These are phyloP conservation scores for Ceratothoa steindachneri DNA, from an alignment of 2,888 invertebrate species.

Conservation along the genomic window DNA sequence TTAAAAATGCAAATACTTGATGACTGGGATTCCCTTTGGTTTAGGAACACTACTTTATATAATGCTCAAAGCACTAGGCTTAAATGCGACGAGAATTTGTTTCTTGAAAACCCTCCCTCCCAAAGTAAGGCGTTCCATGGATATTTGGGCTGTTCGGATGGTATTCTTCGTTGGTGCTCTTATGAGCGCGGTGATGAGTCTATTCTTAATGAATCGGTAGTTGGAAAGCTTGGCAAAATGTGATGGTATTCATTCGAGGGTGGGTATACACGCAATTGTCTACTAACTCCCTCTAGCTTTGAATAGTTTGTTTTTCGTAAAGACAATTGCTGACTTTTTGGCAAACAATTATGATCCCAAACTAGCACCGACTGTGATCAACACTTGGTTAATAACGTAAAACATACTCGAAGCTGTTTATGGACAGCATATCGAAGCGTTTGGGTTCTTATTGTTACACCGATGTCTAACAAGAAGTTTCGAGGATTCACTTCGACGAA, in stretches of 20 bases:
- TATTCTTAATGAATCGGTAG: neutral
- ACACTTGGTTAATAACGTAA: neutral
- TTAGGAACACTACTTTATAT: neutral
- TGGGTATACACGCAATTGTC: neutral
- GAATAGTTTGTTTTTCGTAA: neutral
- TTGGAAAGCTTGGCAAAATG: neutral
- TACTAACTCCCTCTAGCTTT: neutral
- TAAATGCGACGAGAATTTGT: neutral
- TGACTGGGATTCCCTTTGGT: neutral
- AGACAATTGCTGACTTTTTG: neutral
- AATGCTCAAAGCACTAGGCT: neutral
- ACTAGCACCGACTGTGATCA: neutral
- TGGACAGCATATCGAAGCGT: neutral
- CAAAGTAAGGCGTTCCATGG: neutral
- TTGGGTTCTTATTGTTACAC: neutral
- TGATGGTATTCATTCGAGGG: neutral
- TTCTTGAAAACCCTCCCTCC: neutral
- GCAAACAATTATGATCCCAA: neutral
- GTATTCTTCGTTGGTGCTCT: neutral
- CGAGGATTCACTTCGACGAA: neutral
- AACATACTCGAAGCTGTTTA: neutral
- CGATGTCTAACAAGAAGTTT: neutral
- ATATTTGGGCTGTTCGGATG: neutral
- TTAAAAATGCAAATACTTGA: neutral
- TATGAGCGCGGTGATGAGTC: neutral